Conservation (phyloP, 2,888 invertebrate species). For the Lottia gigantea region DNA sequence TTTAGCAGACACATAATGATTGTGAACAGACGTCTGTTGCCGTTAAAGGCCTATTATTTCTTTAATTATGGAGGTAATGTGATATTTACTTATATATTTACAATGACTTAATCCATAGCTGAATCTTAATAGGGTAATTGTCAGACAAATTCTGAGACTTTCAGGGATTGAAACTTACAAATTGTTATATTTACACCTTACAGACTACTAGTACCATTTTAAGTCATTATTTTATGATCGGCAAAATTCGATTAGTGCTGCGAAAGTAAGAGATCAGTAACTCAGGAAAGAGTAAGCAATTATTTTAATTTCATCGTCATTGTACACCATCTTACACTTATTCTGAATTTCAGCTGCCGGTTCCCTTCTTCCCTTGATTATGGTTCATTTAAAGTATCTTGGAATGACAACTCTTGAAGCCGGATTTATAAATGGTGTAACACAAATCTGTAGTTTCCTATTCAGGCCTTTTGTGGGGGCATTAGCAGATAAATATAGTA, state of each 20-base stretch:
- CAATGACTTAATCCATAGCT: too few species aligned
- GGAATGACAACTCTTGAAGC: constrained; percentile 30
- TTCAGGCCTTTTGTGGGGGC: constrained; percentile 27
- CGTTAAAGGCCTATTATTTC: constrained; percentile 87
- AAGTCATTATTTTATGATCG: too few species aligned
- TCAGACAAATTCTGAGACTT: too few species aligned
- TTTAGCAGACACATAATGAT: constrained; percentile 39
- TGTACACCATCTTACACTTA: too few species aligned
- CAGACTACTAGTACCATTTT: too few species aligned
- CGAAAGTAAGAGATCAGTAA: too few species aligned
- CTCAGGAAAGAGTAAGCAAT: too few species aligned
- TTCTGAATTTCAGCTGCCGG: constrained; percentile 26
- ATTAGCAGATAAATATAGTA: constrained; percentile 25
- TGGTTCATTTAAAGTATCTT: constrained; percentile 29
- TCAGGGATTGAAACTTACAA: too few species aligned
- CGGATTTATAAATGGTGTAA: constrained; percentile 30
- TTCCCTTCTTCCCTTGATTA: constrained; percentile 29
- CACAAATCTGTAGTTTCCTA: constrained; percentile 25
- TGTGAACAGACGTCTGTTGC: constrained; percentile 78
- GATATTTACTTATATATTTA: background rate
- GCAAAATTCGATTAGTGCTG: too few species aligned
- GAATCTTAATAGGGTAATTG: too few species aligned
- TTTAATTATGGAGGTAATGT: constrained; percentile 74
- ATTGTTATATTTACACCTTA: too few species aligned
- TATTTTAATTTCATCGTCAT: too few species aligned